Evolutionary conservation across 2,113 vertebrate species (phyloP), one percentile per base, ranked within the genome.

Genomic region (Aplodontia rufa): DNA sequence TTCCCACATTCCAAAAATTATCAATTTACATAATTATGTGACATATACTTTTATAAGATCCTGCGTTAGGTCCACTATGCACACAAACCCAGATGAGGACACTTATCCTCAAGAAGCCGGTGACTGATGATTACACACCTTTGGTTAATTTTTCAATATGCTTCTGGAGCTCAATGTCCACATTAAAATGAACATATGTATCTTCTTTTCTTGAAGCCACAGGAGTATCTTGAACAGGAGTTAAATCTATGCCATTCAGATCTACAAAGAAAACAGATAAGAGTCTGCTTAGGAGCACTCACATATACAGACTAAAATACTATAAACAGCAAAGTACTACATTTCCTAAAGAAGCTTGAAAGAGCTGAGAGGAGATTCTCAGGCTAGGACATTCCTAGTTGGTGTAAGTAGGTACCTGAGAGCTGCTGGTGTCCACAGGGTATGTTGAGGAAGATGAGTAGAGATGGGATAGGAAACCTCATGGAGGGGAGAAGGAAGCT

Each of bases 141-240:
- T 99, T 99, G 69, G 99, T 99, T 98, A 99, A 97, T 98, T 99
- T 99, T 98, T 99, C 99, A 90, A 99, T 97, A 22, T 99, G 99
- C 98, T 99, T 99, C 99, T 99, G 99, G 97, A 99, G 99, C 98
- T 99, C 99, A 0, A 99, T 98, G 79, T 99, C 99, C 97, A 99
- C 98, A 0, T 99, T 99, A 98, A 99, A 99, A 98, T 99, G 99
- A 97, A 99, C 98, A 60, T 99, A 99, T 0, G 98, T 99, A 93
- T 99, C 99, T 97, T 99, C 99, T 96, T 99, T 99, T 76, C 98
- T 99, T 94, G 99, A 98, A 94, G 99, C 99, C 97, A 99, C 99
- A 1, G 99, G 99, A 8, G 99, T 99, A 72, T 99, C 99, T 97
- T 99, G 99, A 90, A 99, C 98, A 47, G 99, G 99, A 96, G 99